Evolutionary conservation across 2,113 vertebrate species (phyloP).

Genomic region (Sylvia atricapilla): DNA sequence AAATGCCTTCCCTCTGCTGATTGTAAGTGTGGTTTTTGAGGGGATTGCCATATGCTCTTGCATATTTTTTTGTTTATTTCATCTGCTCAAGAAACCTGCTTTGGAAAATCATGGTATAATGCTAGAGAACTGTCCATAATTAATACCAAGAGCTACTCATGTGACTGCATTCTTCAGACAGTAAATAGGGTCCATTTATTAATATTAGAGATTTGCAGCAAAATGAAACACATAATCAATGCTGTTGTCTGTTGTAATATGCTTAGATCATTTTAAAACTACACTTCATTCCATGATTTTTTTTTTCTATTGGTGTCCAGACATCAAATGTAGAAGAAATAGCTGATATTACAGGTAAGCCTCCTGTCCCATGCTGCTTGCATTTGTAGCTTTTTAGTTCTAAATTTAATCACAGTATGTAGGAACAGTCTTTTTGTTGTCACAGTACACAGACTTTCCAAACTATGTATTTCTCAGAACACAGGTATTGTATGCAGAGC

Average conservation of each 20-base stretch:
- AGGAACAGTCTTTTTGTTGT: not conserved
- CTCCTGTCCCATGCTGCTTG: not conserved
- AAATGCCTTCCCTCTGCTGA: not conserved
- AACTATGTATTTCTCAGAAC: not conserved
- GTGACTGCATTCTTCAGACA: not conserved
- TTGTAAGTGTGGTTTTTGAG: not conserved
- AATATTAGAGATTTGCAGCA: not conserved
- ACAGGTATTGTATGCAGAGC: not conserved
- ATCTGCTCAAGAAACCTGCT: not conserved
- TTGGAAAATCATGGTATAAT: not conserved
- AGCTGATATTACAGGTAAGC: not conserved
- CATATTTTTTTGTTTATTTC: not conserved
- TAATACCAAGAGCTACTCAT: not conserved
- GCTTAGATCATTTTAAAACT: not conserved
- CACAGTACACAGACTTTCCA: not conserved
- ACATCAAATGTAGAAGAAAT: not conserved
- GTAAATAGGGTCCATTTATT: not conserved
- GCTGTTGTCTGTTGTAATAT: not conserved
- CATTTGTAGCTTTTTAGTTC: not conserved
- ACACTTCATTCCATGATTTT: not conserved
- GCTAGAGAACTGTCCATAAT: not conserved
- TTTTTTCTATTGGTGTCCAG: not conserved
- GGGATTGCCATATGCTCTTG: not conserved
- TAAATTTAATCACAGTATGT: not conserved
- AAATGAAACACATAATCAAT: not conserved